Evolutionary conservation across 2,888 invertebrate genomes (phyloP).

Genomic region (Lomographa bimaculata): DNA sequence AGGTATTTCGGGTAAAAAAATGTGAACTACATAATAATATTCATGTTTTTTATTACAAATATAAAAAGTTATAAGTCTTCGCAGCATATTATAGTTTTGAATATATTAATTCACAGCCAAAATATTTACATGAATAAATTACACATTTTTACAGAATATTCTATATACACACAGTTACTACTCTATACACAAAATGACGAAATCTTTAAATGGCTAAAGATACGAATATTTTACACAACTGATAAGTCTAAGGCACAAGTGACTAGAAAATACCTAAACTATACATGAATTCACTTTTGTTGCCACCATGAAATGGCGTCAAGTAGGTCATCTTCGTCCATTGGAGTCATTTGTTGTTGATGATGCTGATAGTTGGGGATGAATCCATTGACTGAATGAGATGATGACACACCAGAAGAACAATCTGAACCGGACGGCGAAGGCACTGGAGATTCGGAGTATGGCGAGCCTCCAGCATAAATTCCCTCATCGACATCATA

Average conservation of each 20-base stretch:
- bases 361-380: slow-evolving; percentile 50
- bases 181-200: slow-evolving; percentile 14
- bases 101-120: slow-evolving; percentile 32
- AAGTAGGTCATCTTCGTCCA: slow-evolving; percentile 92
- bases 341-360: slow-evolving; percentile 83
- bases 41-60: slow-evolving; percentile 30
- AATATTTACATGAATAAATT: slow-evolving; percentile 19
- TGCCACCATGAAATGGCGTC: slow-evolving; percentile 93
- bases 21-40: slow-evolving; percentile 5
- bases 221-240: background rate
- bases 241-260: slow-evolving; percentile 22
- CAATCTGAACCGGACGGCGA: slow-evolving; percentile 88
- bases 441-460: slow-evolving; percentile 74
- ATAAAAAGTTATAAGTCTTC: slow-evolving; percentile 1
- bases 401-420: slow-evolving; percentile 82
- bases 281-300: slow-evolving; percentile 68
- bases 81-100: slow-evolving; percentile 13
- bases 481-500: slow-evolving; percentile 68
- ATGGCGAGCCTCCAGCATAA: slow-evolving; percentile 65
- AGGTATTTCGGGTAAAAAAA: too few species aligned
- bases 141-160: slow-evolving; percentile 17
- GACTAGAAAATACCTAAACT: slow-evolving; percentile 50
- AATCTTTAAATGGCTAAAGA: too few species aligned
- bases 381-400: slow-evolving; percentile 51
- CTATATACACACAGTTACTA: too few species aligned